Evolutionary conservation across 2,113 vertebrate genomes (phyloP).

Genomic region (Craseonycteris thonglongyai): DNA sequence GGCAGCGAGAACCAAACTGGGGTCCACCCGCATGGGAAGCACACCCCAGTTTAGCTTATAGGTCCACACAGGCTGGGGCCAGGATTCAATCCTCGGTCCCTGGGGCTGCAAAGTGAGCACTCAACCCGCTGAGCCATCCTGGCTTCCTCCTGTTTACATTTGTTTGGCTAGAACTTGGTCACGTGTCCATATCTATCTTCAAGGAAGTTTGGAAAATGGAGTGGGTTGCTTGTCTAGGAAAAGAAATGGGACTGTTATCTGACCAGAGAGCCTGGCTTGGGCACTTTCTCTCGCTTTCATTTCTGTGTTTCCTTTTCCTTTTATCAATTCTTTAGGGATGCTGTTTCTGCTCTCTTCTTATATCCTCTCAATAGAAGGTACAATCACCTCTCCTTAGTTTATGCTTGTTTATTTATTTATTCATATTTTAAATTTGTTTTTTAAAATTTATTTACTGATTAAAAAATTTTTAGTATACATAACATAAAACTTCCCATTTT

Average conservation of each 20-base stretch:
- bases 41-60: too few relatives aligned
- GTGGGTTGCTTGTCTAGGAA: not conserved
- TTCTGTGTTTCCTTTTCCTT: not conserved
- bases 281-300: not conserved
- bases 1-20: too few relatives aligned
- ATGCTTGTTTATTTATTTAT: not conserved
- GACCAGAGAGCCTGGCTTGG: not conserved
- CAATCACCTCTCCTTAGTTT: not conserved
- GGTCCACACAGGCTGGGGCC: too few relatives aligned
- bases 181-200: not conserved
- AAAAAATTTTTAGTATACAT: not conserved
- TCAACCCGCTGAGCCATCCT: too few relatives aligned
- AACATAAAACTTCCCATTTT: not conserved
- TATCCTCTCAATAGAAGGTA: not conserved
- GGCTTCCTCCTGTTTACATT: too few relatives aligned
- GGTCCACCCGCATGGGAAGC: too few relatives aligned
- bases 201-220: not conserved
- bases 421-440: too few relatives aligned
- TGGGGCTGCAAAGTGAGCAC: too few relatives aligned
- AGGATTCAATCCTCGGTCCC: too few relatives aligned
- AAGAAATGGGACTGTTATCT: not conserved
- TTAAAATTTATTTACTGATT: too few relatives aligned
- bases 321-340: not conserved
- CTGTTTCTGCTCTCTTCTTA: not conserved
- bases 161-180: not conserved